Percentiles rank a stretch among this genome's conserved stretches.
Evolutionary conservation across 2,113 vertebrate species (phyloP).

Genomic region (Cyrtonyx montezumae): DNA sequence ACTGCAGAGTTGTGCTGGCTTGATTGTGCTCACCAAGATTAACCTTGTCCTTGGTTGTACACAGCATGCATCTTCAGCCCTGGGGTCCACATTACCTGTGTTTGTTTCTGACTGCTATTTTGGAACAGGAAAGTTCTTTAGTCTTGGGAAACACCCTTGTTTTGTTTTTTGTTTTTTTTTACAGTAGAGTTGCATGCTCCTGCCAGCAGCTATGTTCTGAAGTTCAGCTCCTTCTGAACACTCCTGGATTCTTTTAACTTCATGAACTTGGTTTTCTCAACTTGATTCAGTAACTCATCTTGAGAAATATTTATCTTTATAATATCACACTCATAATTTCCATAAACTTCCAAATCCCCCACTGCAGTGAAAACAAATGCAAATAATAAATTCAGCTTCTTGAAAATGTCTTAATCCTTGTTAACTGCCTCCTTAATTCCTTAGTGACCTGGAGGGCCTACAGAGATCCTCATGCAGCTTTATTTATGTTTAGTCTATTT

Average conservation of each 20-base stretch:
- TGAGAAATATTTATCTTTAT: slow-evolving; percentile 64
- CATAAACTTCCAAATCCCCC: slow-evolving; percentile 65
- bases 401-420: slow-evolving; percentile 47
- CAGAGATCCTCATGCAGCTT: slow-evolving; percentile 43
- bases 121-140: slow-evolving; percentile 3
- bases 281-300: slow-evolving; percentile 55
- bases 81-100: not conserved
- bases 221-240: slow-evolving; percentile 57
- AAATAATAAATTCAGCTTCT: slow-evolving; percentile 55
- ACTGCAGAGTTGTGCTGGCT: not conserved
- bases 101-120: not conserved
- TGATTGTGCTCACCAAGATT: not conserved
- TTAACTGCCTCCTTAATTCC: slow-evolving; percentile 61
- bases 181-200: not conserved
- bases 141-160: slow-evolving; percentile 17
- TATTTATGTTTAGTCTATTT: slow-evolving; percentile 62
- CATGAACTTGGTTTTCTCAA: slow-evolving; percentile 57
- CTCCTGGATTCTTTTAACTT: slow-evolving; percentile 55
- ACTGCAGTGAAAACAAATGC: slow-evolving; percentile 42
- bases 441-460: slow-evolving; percentile 48
- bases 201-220: slow-evolving; percentile 40
- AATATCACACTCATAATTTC: slow-evolving; percentile 52
- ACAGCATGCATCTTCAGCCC: not conserved
- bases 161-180: not conserved
- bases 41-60: not conserved